Evolutionary conservation across 2,113 vertebrate genomes (phyloP).

Genomic region (Grallaria varia): DNA sequence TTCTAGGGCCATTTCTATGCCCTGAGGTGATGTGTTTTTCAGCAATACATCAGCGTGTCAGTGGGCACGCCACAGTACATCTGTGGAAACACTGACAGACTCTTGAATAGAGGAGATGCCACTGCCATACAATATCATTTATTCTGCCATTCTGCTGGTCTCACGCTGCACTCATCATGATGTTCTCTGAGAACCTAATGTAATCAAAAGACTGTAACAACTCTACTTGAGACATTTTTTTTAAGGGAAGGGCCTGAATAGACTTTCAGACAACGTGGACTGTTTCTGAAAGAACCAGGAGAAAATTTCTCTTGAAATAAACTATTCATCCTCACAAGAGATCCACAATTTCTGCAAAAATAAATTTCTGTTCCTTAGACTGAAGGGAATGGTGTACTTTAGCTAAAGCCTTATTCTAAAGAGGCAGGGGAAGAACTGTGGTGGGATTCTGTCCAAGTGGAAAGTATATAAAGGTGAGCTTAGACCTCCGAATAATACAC

Average conservation of each 20-base stretch:
- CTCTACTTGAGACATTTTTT: neutral
- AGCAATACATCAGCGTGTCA: accelerated
- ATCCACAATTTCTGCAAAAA: neutral
- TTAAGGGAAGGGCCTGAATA: neutral
- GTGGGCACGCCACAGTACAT: neutral
- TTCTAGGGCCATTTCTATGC: accelerated
- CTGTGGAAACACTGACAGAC: neutral
- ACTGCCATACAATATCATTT: neutral
- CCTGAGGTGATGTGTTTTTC: neutral
- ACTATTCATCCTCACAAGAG: neutral
- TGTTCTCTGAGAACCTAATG: neutral
- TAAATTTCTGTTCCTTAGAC: neutral
- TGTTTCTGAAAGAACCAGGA: neutral
- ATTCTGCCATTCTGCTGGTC: neutral
- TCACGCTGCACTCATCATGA: neutral
- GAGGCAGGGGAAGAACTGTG: neutral
- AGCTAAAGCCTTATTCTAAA: slow-evolving; percentile 33
- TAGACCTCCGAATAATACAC: neutral
- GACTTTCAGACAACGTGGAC: neutral
- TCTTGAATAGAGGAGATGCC: neutral
- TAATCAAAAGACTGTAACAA: neutral
- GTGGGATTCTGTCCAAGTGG: neutral
- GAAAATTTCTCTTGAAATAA: neutral
- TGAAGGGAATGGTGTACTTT: neutral
- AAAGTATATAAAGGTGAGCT: neutral